phyloP scores from a whole-genome alignment of 2,113 vertebrate genomes.

The Sardina pilchardus region DNA sequence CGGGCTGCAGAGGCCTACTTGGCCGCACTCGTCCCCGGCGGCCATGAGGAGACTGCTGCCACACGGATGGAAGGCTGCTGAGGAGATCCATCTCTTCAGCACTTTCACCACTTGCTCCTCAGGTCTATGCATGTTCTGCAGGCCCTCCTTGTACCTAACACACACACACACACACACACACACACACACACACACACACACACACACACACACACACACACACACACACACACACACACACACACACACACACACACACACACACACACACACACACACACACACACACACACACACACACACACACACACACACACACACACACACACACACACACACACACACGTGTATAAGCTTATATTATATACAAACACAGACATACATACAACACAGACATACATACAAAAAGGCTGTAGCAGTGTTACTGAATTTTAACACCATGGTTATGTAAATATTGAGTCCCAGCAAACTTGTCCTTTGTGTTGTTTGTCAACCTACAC shows the following conservation, averaged over 20 bases:
- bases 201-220: neutral
- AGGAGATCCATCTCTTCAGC: slow-evolving; percentile 70
- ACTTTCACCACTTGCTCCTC: slow-evolving; percentile 73
- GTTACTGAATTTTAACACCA: neutral
- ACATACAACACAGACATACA: neutral
- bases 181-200: neutral
- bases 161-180: slow-evolving; percentile 22
- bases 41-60: slow-evolving; percentile 77
- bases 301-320: slow-evolving; percentile 26
- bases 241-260: neutral
- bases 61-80: slow-evolving; percentile 83
- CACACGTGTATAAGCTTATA: too few species aligned
- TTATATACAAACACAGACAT: slow-evolving; percentile 32
- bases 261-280: slow-evolving; percentile 22
- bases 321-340: neutral
- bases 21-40: slow-evolving; percentile 78
- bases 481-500: slow-evolving; percentile 49
- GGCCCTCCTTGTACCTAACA: slow-evolving; percentile 72
- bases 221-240: slow-evolving; percentile 13
- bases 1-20: slow-evolving; percentile 84
- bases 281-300: neutral
- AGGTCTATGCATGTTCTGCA: slow-evolving; percentile 64
- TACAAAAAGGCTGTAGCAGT: neutral
- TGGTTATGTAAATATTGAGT: neutral
- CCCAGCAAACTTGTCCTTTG: too few species aligned